Evolutionary conservation across 2,797 vertebrate genomes (phyloP).

Genomic region (Ispidina lecontei): DNA sequence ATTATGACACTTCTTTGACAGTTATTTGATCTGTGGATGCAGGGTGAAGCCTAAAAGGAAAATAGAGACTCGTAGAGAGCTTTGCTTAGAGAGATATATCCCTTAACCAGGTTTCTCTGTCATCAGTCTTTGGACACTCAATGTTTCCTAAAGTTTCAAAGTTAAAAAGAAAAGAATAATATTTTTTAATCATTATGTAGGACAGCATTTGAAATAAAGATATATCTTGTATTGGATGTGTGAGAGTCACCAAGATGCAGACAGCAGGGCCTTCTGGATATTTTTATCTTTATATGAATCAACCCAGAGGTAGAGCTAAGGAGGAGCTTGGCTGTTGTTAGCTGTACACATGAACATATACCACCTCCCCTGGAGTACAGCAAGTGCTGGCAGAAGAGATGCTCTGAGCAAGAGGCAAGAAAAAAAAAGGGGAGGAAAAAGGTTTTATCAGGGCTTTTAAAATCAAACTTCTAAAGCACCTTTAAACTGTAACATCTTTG

Average conservation of each 20-base stretch:
- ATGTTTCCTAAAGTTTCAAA: not conserved
- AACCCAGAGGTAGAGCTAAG: not conserved
- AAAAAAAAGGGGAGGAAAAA: not conserved
- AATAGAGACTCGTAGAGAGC: not conserved
- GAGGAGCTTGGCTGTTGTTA: not conserved
- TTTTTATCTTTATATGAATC: slow-evolving; percentile 43
- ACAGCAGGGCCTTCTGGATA: not conserved
- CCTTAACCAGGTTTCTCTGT: not conserved
- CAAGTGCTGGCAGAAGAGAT: not conserved
- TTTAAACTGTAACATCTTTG: slow-evolving; percentile 77
- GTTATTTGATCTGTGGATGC: not conserved
- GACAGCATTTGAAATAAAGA: not conserved
- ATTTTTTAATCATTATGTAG: not conserved
- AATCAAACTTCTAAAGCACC: slow-evolving; percentile 75
- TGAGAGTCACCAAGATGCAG: not conserved
- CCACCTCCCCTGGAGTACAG: not conserved
- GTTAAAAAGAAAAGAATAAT: not conserved
- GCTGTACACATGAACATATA: not conserved
- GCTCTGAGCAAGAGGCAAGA: not conserved
- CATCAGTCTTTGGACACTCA: not conserved
- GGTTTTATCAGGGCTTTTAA: slow-evolving; percentile 60
- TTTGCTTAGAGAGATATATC: not conserved
- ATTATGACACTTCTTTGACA: not conserved
- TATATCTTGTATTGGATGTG: not conserved
- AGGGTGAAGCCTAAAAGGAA: not conserved